Base-by-base conservation (phyloP, 1,140 invertebrate genomes). In the Watersipora subatra region DNA sequence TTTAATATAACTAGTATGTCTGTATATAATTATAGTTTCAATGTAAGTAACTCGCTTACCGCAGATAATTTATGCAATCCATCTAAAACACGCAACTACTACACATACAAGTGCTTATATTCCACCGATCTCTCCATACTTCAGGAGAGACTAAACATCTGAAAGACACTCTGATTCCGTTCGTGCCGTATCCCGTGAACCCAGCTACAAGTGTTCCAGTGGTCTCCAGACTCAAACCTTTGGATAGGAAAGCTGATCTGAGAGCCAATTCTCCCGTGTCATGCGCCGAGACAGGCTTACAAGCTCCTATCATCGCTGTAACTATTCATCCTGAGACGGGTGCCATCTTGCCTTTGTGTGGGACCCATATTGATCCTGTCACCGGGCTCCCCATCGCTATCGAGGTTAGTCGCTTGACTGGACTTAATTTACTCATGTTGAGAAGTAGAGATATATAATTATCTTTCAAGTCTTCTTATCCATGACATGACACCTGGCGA, bases 301-400 rank as follows among this genome's bases (percentile, higher is more conserved):
- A 76, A 59, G 76, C 75, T 2, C 76, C 76, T 1, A 78, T 78
- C 17, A 62, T 76, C 56, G 75, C 71, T 22, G 69, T 78, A 55
- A 78, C 76, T 24, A 70, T 77, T 55, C 73, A 77, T 63, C 76
- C 76, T 19, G 64, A 72, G 64, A 73, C 73, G 15, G 74, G 75
- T 1, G 67, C 74, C 0, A 68, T 78, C n/a, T 64, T 76, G 24
- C 76, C 76, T n/a, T 64, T 78, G 20, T 73, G 73, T 28, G 72
- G 76, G 19, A 72, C 74, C 20, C 75, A 78, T 68, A 67, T 70
- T 20, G 76, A 78, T 58, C 73, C 73, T 1, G 73, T 78, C 12
- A 76, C 75, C 1, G 71, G 73, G 1, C 66, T 78, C 56, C 72
- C 72, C 7, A 70, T 74, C 20, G 72, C 76, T 7, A 76, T 78